Conservation (phyloP, 2,888 invertebrate genomes). For the Pachliopta kotzebuea region DNA sequence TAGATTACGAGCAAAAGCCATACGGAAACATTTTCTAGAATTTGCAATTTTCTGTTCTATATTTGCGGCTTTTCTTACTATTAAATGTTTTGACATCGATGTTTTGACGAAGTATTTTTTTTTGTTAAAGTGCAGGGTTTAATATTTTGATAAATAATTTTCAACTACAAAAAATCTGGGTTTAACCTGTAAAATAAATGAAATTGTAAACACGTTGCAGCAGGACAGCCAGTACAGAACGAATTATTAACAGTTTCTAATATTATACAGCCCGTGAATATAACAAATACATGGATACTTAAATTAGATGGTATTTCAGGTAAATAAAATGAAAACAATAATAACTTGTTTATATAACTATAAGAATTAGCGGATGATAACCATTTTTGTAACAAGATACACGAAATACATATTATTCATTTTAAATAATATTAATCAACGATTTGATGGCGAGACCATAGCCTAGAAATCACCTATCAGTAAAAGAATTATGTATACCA, state of each 20-base stretch:
- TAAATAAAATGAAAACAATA: background rate
- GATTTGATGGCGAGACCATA: background rate
- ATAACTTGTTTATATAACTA: background rate
- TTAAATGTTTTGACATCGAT: too few relatives aligned
- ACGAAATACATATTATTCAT: background rate
- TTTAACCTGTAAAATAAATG: background rate
- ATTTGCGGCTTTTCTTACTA: background rate
- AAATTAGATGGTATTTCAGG: background rate
- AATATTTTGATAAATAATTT: background rate
- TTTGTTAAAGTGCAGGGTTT: background rate
- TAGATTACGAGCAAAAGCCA: background rate
- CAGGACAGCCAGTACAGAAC: background rate
- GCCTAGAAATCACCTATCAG: too few relatives aligned
- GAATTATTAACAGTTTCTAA: background rate
- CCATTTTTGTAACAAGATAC: too few relatives aligned
- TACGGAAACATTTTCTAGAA: background rate
- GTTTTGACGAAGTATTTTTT: background rate
- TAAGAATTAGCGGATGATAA: background rate
- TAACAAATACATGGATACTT: background rate
- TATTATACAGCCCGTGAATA: background rate
- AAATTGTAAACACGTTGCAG: background rate
- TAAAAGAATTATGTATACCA: too few relatives aligned
- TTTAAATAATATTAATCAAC: background rate
- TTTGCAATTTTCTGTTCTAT: background rate
- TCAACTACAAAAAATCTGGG: background rate